Base-by-base conservation (phyloP, 2,797 vertebrate species). In the Propithecus perrieri region DNA sequence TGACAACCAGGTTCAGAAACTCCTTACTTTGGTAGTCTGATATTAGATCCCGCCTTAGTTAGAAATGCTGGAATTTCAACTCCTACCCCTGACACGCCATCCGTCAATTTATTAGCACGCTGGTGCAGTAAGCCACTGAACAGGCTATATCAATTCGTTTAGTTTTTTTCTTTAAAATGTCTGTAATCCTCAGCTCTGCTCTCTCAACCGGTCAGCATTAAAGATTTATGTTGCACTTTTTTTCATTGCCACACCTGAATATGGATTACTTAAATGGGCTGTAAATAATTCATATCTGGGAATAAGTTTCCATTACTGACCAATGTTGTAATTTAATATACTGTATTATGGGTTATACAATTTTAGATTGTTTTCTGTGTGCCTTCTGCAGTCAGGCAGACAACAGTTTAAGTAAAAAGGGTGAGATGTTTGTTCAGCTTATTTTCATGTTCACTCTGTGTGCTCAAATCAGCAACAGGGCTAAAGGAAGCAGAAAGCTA, bases 241-340 rank as follows among this genome's bases (percentile, higher is more conserved):
- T 99, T 99, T 98, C 97, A 98, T 98, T 98, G 98, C 99, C 99
- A 99, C 99, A 99, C 99, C 99, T 99, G 99, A 99, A 99, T 99
- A 99, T 99, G 99, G 99, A 99, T 99, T 99, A 99, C 99, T 99
- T 99, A 99, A 99, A 99, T 99, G 99, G 99, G 99, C 99, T 99
- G 99, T 99, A 99, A 99, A 99, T 99, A 99, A 99, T 99, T 99
- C 99, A 99, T 99, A 99, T 98, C 99, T 99, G 99, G 99, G 98
- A 99, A 99, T 99, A 99, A 99, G 99, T 99, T 99, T 99, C 99
- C 99, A 99, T 99, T 99, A 99, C 99, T 99, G 99, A 99, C 98
- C 99, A 99, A 98, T 99, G 99, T 99, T 99, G 99, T 99, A 99
- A 99, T 99, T 99, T 99, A 99, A 99, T 99, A 99, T 99, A 99